Percentiles rank a stretch among this genome's conserved stretches.
Evolutionary conservation across 2,113 vertebrate species (phyloP).

Genomic region (Phocoena sinus): DNA sequence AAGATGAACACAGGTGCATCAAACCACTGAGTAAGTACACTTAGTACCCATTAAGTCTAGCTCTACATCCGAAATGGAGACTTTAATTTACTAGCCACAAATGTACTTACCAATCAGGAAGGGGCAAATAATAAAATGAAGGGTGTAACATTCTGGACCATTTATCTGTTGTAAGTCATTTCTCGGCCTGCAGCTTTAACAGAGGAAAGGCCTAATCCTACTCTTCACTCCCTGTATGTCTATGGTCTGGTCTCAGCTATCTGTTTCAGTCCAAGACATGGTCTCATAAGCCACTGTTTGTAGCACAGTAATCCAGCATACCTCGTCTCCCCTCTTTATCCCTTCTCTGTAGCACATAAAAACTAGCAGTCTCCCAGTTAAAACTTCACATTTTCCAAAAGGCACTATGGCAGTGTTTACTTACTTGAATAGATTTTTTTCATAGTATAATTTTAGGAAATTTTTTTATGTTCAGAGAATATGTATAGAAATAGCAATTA

Average conservation of each 20-base stretch:
- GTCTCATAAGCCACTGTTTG: neutral
- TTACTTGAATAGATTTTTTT: neutral
- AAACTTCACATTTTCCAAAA: neutral
- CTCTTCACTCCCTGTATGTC: neutral
- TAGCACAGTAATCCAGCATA: neutral
- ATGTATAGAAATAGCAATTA: neutral
- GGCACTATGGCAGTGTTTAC: neutral
- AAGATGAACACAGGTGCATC: neutral
- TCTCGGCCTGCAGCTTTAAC: neutral
- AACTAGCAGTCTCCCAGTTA: neutral
- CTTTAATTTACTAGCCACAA: neutral
- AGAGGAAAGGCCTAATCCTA: neutral
- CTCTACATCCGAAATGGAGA: neutral
- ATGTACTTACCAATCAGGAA: neutral
- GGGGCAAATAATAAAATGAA: neutral
- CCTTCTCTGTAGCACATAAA: neutral
- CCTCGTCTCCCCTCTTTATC: neutral
- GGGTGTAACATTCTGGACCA: neutral
- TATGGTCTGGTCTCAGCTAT: neutral
- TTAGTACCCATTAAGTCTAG: neutral
- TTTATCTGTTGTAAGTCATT: neutral
- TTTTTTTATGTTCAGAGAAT: neutral
- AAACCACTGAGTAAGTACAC: neutral
- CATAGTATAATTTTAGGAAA: neutral
- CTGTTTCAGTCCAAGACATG: neutral